These are phyloP conservation scores for Camponotus vicinus DNA, from an alignment of 1,140 invertebrate species.

Conservation along the genomic window DNA sequence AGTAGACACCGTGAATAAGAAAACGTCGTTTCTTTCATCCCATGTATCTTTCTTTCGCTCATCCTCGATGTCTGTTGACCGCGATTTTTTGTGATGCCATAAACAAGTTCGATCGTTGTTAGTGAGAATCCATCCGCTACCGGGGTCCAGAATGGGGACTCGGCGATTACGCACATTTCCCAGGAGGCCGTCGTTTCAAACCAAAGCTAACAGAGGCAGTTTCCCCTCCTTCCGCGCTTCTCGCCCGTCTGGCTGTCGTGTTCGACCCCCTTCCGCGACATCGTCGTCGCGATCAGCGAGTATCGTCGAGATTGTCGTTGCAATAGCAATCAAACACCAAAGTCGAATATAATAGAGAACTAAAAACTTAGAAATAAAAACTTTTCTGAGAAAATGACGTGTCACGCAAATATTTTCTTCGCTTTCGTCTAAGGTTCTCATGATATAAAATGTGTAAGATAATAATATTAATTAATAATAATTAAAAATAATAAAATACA, in stretches of 20 bases:
- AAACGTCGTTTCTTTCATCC: not conserved
- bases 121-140: constrained; percentile 74
- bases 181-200: constrained; percentile 78
- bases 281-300: constrained; percentile 63
- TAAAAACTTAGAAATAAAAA: not conserved
- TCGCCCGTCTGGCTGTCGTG: constrained; percentile 21
- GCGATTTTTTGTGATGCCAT: constrained; percentile 60
- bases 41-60: not conserved
- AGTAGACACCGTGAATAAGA: not conserved
- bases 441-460: not conserved
- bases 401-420: not conserved
- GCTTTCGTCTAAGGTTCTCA: not conserved
- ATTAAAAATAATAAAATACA: not conserved
- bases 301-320: constrained; percentile 64
- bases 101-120: constrained; percentile 79
- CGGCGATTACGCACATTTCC: constrained; percentile 85
- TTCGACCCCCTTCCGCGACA: constrained; percentile 42
- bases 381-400: not conserved
- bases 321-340: constrained; percentile 50
- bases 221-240: constrained; percentile 43
- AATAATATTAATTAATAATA: not conserved
- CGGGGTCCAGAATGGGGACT: constrained; percentile 76
- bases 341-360: constrained; percentile 22
- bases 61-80: not conserved
- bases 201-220: constrained; percentile 67